Conservation (phyloP, 2,113 vertebrate species). For the Hypomesus transpacificus region DNA sequence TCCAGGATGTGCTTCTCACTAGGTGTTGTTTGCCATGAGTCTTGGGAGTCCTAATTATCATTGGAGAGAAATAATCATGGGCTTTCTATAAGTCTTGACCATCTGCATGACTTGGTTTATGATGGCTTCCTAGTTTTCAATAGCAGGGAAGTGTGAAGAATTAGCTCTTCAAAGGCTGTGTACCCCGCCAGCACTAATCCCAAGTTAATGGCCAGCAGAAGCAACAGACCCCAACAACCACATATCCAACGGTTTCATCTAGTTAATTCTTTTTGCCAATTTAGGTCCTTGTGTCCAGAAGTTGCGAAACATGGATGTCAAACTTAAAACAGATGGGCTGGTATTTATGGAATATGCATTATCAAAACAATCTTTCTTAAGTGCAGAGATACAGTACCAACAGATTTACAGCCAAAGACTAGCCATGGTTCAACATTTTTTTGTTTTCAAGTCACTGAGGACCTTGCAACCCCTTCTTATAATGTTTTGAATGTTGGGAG, state of each 20-base stretch:
- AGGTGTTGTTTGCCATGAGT: background rate
- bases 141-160: constrained; percentile 59
- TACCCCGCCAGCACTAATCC: constrained; percentile 70
- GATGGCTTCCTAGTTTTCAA: constrained; percentile 66
- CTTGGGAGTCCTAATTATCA: constrained; percentile 43
- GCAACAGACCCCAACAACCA: constrained; percentile 60
- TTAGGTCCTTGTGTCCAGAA: constrained; percentile 17
- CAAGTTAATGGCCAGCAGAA: constrained; percentile 63
- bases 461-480: no score
- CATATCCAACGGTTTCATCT: constrained; percentile 53
- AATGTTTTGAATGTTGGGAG: no score
- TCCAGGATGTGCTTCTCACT: constrained; percentile 35
- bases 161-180: constrained; percentile 62
- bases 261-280: constrained; percentile 46
- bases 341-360: no score
- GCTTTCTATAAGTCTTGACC: constrained; percentile 37
- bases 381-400: no score
- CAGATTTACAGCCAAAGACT: no score
- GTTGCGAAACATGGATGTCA: no score
- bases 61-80: constrained; percentile 29
- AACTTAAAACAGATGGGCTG: no score
- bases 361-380: no score
- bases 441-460: no score
- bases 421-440: no score
- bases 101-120: constrained; percentile 53